Base-by-base conservation (phyloP, 2,888 invertebrate genomes). In the Xestoiulus laeticollis region DNA sequence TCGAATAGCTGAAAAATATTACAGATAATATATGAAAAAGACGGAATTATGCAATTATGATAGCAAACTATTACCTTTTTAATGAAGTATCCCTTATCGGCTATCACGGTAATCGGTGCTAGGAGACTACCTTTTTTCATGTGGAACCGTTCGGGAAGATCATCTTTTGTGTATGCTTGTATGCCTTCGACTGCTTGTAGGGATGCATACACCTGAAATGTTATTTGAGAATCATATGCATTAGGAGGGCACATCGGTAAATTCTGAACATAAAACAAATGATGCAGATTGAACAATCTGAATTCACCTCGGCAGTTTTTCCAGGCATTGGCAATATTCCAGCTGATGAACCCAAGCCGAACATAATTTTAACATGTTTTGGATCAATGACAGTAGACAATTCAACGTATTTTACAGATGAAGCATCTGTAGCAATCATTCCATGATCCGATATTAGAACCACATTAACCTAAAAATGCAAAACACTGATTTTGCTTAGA, bases 41-140 rank as follows among this genome's bases (percentile, higher is more conserved):
- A 68, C 26, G 26, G 26, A 68, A 68, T 26, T 26, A 26, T n/a
- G 0, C 6, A 26, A 12, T 68, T 26, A 2, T 12, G 0, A 26
- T 26, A 68, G 12, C 26, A 68, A 26, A 68, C 26, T n/a, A 68
- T 68, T 68, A 85, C 85, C 12, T 85, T 85, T 85, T 85, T 43
- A 19, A 89, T 89, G 43, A 87, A 86, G 84, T 91, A 91, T 0
- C 91, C 91, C 86, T 91, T 91, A 12, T 91, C 91, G 8, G 91
- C 91, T 6, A 91, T 89, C 8, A 91, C 90, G 12, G 92, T 89
- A 19, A 92, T 90, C 0, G 91, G 91, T 87, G 90, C 89, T 14
- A 92, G 90, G n/a, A 92, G 89, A n/a, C 90, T 89, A 88, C 91
- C 91, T 88, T 92, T 90, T 53, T 90, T 89, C 89, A 92, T 92